Percentiles rank a stretch among this genome's conserved stretches.
These are phyloP conservation scores for Smittia sp. DNA, from an alignment of 2,888 invertebrate genomes.

Conservation along the genomic window DNA sequence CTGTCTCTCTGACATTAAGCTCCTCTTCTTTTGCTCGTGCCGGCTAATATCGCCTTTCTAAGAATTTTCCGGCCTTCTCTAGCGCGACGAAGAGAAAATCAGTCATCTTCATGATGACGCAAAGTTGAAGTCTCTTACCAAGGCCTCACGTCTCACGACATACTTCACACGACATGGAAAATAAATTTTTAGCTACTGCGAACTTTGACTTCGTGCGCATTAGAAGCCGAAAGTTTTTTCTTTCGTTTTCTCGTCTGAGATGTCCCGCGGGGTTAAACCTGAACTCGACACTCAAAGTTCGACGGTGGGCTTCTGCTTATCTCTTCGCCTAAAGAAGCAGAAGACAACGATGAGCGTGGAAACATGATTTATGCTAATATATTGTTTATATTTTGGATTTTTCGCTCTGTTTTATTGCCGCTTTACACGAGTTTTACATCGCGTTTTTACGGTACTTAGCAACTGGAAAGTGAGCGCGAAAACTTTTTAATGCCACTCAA, in stretches of 20 bases:
- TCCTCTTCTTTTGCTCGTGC: not conserved
- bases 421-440: constrained; percentile 24
- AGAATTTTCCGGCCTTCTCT: not conserved
- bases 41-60: not conserved
- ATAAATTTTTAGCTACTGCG: not conserved
- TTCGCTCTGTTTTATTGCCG: constrained; percentile 16
- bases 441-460: not conserved
- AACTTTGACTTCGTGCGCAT: constrained; percentile 6
- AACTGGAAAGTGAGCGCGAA: not conserved
- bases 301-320: too few relatives aligned
- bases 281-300: not conserved
- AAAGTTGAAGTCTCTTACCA: constrained; percentile 2
- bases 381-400: constrained; percentile 23
- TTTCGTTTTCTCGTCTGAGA: not conserved
- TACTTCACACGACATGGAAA: not conserved
- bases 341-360: not conserved
- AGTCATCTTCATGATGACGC: not conserved
- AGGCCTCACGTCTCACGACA: not conserved
- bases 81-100: not conserved
- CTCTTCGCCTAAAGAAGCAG: not conserved
- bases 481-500: not conserved
- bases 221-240: not conserved
- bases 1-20: not conserved
- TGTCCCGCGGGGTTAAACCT: not conserved
- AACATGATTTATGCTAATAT: constrained; percentile 26